A percentile compares a stretch with the other conserved stretches of the same genome.
Conservation (phyloP, 2,797 vertebrate species). For the Nyctalus aviator region DNA sequence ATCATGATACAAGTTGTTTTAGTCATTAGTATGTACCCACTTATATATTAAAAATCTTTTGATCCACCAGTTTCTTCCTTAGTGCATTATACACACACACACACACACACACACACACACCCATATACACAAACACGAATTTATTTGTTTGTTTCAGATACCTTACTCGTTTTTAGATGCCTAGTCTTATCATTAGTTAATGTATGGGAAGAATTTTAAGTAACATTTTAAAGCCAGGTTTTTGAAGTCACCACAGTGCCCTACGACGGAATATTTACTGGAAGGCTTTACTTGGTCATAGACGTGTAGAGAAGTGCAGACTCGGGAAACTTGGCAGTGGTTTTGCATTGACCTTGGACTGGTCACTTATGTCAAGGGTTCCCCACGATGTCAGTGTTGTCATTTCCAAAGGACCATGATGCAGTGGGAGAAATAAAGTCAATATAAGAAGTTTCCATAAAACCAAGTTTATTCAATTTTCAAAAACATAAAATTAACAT, state of each 20-base stretch:
- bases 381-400: background rate
- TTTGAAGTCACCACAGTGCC: background rate
- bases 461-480: background rate
- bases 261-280: background rate
- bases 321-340: conserved; percentile 11
- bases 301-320: background rate
- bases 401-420: background rate
- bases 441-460: conserved; percentile 16
- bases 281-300: background rate
- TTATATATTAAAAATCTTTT: background rate
- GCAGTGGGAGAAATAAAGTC: background rate
- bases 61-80: background rate
- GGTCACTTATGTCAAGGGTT: background rate
- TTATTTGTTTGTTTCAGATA: background rate
- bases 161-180: background rate
- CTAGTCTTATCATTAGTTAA: background rate
- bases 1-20: background rate
- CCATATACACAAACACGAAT: background rate
- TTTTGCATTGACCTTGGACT: background rate
- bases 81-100: background rate
- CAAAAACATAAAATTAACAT: background rate
- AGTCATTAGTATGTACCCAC: background rate
- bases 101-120: background rate
- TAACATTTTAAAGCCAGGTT: background rate
- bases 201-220: background rate